Evolutionary conservation across 92 coral and sea anemone genomes (phyloP), one percentile per base, ranked within the genome.

Genomic region (Isaurus tuberculatus): DNA sequence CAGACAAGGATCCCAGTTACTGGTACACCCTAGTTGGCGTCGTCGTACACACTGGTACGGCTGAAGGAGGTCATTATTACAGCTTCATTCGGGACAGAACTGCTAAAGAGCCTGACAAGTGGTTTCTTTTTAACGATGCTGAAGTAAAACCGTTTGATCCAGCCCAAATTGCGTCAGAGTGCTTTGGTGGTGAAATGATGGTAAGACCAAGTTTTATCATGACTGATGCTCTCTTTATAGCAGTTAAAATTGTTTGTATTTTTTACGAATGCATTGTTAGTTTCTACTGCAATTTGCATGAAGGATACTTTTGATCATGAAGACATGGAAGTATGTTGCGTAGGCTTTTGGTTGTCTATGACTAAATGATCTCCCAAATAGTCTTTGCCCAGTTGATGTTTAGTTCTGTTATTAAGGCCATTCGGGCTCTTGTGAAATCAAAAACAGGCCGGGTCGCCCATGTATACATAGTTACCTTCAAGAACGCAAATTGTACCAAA

Each of bases 101-200:
- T 16, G 79, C 89, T 0, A 86, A 89, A 29, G 92, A 88, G 33
- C 95, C 85, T 8, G 99, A 97, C 72, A 92, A 93, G 83, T 97
- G 99, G 99, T 97, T 97, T 89, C 74, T 97, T 84, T 97, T 97
- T 77, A 97, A 97, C 42, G 99, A 97, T 72, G 99, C 99, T 34
- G 99, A 97, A 74, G 99, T 97, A 71, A 97, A 97, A 61, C 99
- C 99, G 23, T 97, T 97, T 86, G 99, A 97, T 90, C 99, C 99
- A 28, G 92, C 94, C 32, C 99, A 97, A 90, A 97, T 97, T 83
- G 99, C 96, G 1, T 87, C 98, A 0, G 99, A 97, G 79, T 97
- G 99, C 79, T 97, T 97, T 87, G 99, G 99, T 27, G 99, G 99
- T 33, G 99, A 97, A 87, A 97, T 97, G 98, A 97, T 95, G 91